These are phyloP conservation scores for Orchesella flavescens DNA, from an alignment of 2,888 invertebrate species.

Conservation along the genomic window DNA sequence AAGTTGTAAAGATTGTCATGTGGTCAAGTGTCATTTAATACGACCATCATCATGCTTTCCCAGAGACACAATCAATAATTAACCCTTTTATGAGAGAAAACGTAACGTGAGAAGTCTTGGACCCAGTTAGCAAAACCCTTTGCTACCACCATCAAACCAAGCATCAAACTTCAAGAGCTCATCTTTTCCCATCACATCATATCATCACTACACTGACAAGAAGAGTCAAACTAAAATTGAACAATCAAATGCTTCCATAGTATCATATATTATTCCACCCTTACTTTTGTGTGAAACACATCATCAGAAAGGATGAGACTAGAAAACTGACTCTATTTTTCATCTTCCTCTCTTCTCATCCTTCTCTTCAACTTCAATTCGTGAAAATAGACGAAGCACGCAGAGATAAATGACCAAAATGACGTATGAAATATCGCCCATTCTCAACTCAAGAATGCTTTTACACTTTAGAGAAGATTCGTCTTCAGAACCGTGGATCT, in stretches of 20 bases:
- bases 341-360: conserved; percentile 41
- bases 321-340: conserved; percentile 43
- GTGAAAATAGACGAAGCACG: conserved; percentile 32
- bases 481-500: conserved; percentile 18
- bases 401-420: conserved; percentile 61
- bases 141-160: too few species aligned
- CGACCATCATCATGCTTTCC: conserved; percentile 18
- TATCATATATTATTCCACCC: too few species aligned
- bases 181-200: too few species aligned
- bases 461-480: conserved; percentile 41
- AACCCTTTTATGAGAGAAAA: conserved; percentile 26
- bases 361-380: conserved; percentile 46
- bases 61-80: conserved; percentile 34
- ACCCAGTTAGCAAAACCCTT: too few species aligned
- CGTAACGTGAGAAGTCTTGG: neutral
- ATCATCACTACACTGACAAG: too few species aligned
- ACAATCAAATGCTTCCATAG: too few species aligned
- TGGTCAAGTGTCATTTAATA: conserved; percentile 35
- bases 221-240: too few species aligned
- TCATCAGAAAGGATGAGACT: too few species aligned
- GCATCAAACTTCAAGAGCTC: too few species aligned
- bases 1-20: conserved; percentile 30
- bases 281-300: neutral
- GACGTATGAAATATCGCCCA: conserved; percentile 61
- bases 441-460: conserved; percentile 57